Evolutionary conservation across 2,113 vertebrate genomes (phyloP), one percentile per base, ranked within the genome.

Genomic region (Marmota monax): DNA sequence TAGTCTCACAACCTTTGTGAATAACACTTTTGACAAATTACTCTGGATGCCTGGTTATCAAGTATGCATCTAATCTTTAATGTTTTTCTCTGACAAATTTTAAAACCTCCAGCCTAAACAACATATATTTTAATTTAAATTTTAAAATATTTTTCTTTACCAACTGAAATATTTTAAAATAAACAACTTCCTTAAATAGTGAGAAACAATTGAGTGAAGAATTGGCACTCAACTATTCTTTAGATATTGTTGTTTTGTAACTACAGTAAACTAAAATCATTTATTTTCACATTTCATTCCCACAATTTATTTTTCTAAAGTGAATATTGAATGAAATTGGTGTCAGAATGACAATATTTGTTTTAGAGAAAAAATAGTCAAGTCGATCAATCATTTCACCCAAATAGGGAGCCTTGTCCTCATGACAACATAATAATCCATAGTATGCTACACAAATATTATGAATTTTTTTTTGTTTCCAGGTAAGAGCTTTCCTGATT

Each of bases 401-500:
- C 37, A 70, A 94, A 79, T 78, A 11, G 2, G 67, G 76, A 87
- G 84, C 16, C 6, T 80, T 69, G 9, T 84, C 8, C 4, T 10
- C n/a, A 27, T 78, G 48, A 84, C 7, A 94, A 61, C 5, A 86
- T 48, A 88, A 65, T 74, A 79, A 78, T 12, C 13, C 45, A 70
- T 39, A 74, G 12, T 72, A 84, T 45, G 82, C 42, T 70, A 87
- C 0, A 83, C 8, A 76, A 85, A 77, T 72, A 80, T n/a, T 53
- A 42, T 45, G 12, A 73, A 11, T 42, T 84, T 84, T 51, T 77
- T 42, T 1, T 84, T 53, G 17, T 90, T 94, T 78, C 20, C 56
- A 97, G 88, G 84, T 97, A 91, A 79, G 14, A 95, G 8, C 1
- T 84, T 82, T 94, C 96, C 42, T 89, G 7, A 77, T 96, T 96